A percentile compares a stretch with the other conserved stretches of the same genome.
Evolutionary conservation across 1,140 invertebrate genomes (phyloP).

Genomic region (Lasioglossum baleicum): DNA sequence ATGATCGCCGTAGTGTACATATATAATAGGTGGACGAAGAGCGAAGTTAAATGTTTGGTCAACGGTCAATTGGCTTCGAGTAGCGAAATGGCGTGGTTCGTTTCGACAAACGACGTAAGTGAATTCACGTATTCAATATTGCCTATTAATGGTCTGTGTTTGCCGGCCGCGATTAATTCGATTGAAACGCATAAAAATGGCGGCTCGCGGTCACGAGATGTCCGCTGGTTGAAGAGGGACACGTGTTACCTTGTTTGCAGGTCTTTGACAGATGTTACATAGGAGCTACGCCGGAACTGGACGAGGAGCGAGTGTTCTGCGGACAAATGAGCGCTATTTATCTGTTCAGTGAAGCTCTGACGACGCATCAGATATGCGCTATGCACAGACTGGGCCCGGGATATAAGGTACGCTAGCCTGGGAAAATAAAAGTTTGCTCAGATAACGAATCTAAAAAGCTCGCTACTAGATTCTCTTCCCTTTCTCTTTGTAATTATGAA

Average conservation of each 20-base stretch:
- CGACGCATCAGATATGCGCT: slow-evolving; percentile 97
- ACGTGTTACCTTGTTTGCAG: too few relatives aligned
- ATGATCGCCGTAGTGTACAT: slow-evolving; percentile 99
- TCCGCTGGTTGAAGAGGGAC: too few relatives aligned
- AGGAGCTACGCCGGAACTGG: slow-evolving; percentile 95
- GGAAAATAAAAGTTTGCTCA: too few relatives aligned
- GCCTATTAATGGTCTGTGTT: too few relatives aligned
- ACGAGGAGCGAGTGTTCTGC: slow-evolving; percentile 98
- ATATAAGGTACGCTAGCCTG: slow-evolving; percentile 97
- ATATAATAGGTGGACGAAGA: slow-evolving; percentile 99
- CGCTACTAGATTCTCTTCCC: too few relatives aligned
- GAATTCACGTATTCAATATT: too few relatives aligned
- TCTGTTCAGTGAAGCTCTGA: slow-evolving; percentile 97
- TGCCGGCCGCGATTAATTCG: too few relatives aligned
- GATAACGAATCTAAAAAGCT: too few relatives aligned
- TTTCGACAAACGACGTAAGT: slow-evolving; percentile 97
- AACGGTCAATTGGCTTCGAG: slow-evolving; percentile 98
- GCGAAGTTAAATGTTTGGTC: slow-evolving; percentile 99
- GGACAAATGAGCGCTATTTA: slow-evolving; percentile 99
- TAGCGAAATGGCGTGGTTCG: slow-evolving; percentile 99
- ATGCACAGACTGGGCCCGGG: slow-evolving; percentile 97
- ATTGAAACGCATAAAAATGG: too few relatives aligned
- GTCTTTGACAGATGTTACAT: slow-evolving; percentile 99
- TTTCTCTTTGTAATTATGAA: too few relatives aligned
- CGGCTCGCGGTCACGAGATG: too few relatives aligned